Evolutionary conservation across 2,113 vertebrate genomes (phyloP).

Genomic region (Petrocephalus zakoni): DNA sequence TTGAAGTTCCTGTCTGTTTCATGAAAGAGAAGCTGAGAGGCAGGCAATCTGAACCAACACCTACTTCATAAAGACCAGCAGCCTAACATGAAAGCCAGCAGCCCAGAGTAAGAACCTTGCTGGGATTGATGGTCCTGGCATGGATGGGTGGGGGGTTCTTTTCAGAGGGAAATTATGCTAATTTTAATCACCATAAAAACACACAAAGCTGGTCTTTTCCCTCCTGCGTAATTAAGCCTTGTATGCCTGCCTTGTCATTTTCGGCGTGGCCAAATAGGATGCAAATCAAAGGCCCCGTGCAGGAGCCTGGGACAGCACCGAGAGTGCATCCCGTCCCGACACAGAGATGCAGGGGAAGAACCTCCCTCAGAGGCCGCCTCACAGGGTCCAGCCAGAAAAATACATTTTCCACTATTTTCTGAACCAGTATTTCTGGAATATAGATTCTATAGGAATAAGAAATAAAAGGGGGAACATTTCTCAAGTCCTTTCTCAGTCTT

Average conservation of each 20-base stretch:
- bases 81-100: constrained; percentile 4
- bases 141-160: neutral
- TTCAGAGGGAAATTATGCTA: constrained; percentile 17
- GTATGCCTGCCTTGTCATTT: constrained; percentile 18
- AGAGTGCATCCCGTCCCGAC: neutral
- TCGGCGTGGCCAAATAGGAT: constrained; percentile 8
- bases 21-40: constrained; percentile 2
- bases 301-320: constrained; percentile 26
- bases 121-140: neutral
- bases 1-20: neutral
- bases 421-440: neutral
- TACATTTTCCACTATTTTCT: neutral
- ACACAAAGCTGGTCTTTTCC: constrained; percentile 20
- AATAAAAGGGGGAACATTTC: neutral
- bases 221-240: constrained; percentile 24
- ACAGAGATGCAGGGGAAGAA: neutral
- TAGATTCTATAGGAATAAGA: neutral
- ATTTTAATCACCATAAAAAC: constrained; percentile 23
- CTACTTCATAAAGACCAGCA: neutral
- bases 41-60: neutral
- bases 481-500: neutral
- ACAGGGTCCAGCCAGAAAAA: neutral
- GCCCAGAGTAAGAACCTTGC: neutral
- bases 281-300: constrained; percentile 1
- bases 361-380: neutral